Base-by-base conservation (phyloP, 2,888 invertebrate genomes). In the Atrina japonica region DNA sequence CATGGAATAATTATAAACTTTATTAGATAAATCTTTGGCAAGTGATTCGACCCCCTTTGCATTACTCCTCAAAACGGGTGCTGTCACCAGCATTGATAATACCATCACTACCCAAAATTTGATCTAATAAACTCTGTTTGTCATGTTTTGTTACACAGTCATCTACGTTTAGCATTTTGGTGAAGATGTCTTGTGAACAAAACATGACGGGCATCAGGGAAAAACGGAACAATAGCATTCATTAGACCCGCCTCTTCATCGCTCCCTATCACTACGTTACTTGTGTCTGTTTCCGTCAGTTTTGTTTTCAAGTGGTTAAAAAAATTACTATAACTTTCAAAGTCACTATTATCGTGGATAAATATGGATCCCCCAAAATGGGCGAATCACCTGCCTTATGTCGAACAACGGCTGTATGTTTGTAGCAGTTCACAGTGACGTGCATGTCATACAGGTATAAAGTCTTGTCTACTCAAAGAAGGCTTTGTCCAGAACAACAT, bases 261-360 rank as follows among this genome's bases (percentile, higher is more conserved):
- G 25, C 55, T 53, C 11, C 75, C 73, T n/a, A 75, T 71, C 0
- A 68, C 71, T 14, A 73, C 25, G 6, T 69, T 71, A 0, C 53
- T 27, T n/a, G 60, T 49, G 49, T 64, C 49, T 23, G 52, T 27
- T 9, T 43, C 66, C 9, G n/a, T 2, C 3, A 76, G 30, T 69
- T 70, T 75, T 1, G 53, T 55, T 47, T 29, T 68, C 0, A 73
- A 40, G 29, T 77, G 63, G 14, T 65, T 35, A 35, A 70, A 74
- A 47, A 69, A 72, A 11, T 68, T 65, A 29, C 68, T 35, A 45
- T 65, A 73, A 3, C 68, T 60, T 14, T 70, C 74, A 63, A 66
- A 74, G 45, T 78, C 72, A 56, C 70, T 74, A 27, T 67, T 71
- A 47, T 73, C 69, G 18, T 73, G 71, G n/a, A 74, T 59, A 21